Evolutionary conservation across 2,113 vertebrate genomes (phyloP).

Genomic region (Boleophthalmus pectinirostris): DNA sequence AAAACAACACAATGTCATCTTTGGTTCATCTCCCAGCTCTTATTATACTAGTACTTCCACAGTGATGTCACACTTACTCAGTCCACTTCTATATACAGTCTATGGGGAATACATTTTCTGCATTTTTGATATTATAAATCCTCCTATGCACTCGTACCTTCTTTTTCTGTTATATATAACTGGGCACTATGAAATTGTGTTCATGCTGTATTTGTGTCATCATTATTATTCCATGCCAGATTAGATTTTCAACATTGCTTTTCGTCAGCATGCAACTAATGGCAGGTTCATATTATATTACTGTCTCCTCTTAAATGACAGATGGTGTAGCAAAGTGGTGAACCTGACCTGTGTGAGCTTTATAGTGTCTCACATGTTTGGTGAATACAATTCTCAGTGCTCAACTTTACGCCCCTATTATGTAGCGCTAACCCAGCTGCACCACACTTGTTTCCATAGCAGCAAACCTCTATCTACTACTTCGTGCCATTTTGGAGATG

Average conservation of each 20-base stretch:
- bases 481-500: slow-evolving; percentile 49
- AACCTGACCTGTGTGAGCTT: slow-evolving; percentile 20
- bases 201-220: slow-evolving; percentile 24
- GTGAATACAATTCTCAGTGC: slow-evolving; percentile 13
- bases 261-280: not conserved
- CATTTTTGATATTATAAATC: no score
- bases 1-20: no score
- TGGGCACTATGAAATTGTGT: slow-evolving; percentile 40
- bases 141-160: no score
- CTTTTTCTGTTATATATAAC: not conserved
- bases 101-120: no score
- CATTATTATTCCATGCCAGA: slow-evolving; percentile 39
- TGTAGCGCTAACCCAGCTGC: not conserved
- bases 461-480: slow-evolving; percentile 33
- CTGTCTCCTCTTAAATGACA: slow-evolving; percentile 17
- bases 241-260: slow-evolving; percentile 36
- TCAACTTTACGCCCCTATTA: slow-evolving; percentile 25
- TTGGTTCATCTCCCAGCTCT: no score
- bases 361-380: not conserved
- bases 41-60: no score
- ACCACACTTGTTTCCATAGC: slow-evolving; percentile 51
- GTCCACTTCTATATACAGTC: no score
- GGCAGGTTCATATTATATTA: slow-evolving; percentile 23
- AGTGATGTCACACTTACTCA: no score
- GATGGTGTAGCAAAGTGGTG: slow-evolving; percentile 15